Conservation (phyloP, 1,140 invertebrate species). For the Tetraneura akinire region DNA sequence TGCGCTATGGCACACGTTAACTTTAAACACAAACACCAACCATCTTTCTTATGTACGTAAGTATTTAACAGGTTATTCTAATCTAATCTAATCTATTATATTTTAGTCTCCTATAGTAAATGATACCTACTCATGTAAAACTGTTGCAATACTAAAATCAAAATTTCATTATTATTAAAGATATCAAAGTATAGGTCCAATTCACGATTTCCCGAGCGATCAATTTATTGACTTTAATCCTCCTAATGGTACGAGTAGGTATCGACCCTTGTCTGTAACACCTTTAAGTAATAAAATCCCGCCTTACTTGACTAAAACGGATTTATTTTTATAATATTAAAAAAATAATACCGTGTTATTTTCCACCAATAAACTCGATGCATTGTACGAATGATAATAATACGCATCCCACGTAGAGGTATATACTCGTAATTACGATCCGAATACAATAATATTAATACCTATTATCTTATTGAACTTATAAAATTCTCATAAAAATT, state of each 20-base stretch:
- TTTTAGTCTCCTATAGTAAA: not conserved
- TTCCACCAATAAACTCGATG: no score
- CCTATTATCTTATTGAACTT: no score
- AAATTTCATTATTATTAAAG: constrained; percentile 33
- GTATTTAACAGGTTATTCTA: constrained; percentile 25
- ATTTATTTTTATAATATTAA: not conserved
- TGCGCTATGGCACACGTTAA: no score
- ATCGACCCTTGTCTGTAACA: not conserved
- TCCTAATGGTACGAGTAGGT: not conserved
- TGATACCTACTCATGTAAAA: no score
- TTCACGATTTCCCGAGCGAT: constrained; percentile 40
- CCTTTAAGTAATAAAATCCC: not conserved
- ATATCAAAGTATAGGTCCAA: not conserved
- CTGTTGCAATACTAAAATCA: not conserved
- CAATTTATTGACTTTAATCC: constrained; percentile 32
- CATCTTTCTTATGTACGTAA: not conserved
- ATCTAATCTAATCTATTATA: not conserved
- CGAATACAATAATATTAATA: no score
- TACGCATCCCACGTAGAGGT: no score
- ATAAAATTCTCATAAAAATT: no score
- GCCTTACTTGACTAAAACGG: not conserved
- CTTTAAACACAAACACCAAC: no score
- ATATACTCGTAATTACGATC: no score
- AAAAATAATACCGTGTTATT: no score
- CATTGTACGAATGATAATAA: no score